phyloP scores from a whole-genome alignment of 2,797 vertebrate species.

The Falco concolor region DNA sequence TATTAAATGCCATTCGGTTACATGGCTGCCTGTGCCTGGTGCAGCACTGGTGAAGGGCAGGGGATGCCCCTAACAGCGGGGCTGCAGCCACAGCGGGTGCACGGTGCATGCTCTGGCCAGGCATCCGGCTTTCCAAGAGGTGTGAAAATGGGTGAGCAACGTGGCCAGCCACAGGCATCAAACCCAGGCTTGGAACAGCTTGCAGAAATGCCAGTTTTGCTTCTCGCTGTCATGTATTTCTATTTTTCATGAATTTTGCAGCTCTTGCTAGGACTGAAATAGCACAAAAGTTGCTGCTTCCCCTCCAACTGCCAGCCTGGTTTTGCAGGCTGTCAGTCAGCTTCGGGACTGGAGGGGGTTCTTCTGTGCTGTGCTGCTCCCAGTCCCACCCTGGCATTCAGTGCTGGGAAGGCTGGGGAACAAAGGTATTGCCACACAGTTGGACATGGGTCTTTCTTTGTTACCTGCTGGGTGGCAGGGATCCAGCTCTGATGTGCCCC shows the following conservation, averaged over 20 bases:
- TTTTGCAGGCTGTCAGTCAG: background rate
- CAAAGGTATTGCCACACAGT: background rate
- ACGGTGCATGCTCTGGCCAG: accelerated
- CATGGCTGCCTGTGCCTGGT: background rate
- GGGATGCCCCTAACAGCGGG: background rate
- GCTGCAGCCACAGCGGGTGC: background rate
- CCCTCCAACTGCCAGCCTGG: background rate
- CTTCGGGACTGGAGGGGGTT: background rate
- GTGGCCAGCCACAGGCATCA: background rate
- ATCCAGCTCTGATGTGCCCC: background rate
- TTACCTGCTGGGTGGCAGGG: background rate
- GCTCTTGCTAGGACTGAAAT: slow-evolving; percentile 29
- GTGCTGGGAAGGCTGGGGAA: background rate
- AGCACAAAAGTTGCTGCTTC: background rate
- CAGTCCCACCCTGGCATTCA: background rate
- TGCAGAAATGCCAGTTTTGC: background rate
- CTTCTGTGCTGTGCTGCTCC: background rate
- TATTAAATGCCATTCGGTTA: background rate
- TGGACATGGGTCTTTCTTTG: accelerated
- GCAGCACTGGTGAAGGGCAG: background rate
- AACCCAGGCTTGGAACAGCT: background rate
- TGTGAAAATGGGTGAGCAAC: accelerated
- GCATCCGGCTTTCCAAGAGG: accelerated
- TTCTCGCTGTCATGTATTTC: slow-evolving; percentile 4
- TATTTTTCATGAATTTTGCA: slow-evolving; percentile 15